Conservation (phyloP, 2,888 invertebrate species). For the Nowickia ferox region DNA sequence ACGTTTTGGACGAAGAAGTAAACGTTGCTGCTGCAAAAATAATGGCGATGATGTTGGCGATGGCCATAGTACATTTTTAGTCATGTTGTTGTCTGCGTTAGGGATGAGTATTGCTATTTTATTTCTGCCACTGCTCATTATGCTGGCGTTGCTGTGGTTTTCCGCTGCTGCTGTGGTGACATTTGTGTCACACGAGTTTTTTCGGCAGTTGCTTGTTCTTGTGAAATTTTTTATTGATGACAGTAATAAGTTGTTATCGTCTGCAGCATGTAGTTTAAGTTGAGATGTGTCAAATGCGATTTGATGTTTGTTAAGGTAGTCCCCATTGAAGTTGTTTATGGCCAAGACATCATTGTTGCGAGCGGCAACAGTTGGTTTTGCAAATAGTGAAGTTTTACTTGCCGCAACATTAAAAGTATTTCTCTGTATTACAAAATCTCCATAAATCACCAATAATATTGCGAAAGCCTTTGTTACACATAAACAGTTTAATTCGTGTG, state of each 20-base stretch:
- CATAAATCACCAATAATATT: conserved; percentile 17
- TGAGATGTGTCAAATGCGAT: conserved; percentile 45
- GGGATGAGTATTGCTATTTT: conserved; percentile 58
- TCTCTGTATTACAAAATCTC: not conserved
- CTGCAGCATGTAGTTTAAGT: conserved; percentile 9
- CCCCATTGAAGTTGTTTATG: conserved; percentile 47
- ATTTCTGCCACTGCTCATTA: not conserved
- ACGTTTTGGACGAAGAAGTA: conserved; percentile 78
- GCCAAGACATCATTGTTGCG: conserved; percentile 19
- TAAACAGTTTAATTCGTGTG: conserved; percentile 25
- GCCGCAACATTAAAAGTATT: conserved; percentile 3
- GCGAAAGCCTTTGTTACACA: conserved; percentile 35
- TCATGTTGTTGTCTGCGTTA: conserved; percentile 40
- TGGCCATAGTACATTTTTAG: conserved; percentile 46
- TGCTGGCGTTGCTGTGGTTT: not conserved
- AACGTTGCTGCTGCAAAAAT: conserved; percentile 62
- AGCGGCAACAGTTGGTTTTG: conserved; percentile 12
- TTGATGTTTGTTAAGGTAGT: conserved; percentile 50
- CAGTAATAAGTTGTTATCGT: conserved; percentile 49
- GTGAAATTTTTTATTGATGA: conserved; percentile 15
- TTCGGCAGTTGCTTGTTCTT: conserved; percentile 11
- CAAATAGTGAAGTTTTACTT: conserved; percentile 9
- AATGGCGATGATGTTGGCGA: conserved; percentile 42
- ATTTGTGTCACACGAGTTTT: conserved; percentile 3
- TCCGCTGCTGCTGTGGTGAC: not conserved